Percentiles rank a stretch among this genome's conserved stretches.
phyloP scores from a whole-genome alignment of 2,888 invertebrate species.

The Sphinx pinastri region DNA sequence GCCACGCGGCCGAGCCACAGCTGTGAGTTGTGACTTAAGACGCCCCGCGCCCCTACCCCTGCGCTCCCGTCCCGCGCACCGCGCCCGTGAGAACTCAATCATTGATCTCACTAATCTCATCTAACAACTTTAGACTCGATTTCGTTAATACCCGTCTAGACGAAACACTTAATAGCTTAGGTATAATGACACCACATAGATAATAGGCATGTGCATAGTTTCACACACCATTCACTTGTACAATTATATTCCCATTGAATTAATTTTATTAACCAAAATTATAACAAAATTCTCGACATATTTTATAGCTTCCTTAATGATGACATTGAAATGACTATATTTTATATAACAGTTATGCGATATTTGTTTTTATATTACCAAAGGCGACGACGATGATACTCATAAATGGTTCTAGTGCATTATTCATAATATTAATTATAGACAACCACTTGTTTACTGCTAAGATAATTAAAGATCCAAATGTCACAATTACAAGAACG shows the following conservation, averaged over 20 bases:
- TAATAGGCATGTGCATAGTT: background rate
- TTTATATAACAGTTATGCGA: background rate
- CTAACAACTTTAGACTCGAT: slow-evolving; percentile 49
- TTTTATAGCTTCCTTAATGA: slow-evolving; percentile 13
- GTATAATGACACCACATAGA: slow-evolving; percentile 16
- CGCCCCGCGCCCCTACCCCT: slow-evolving; percentile 18
- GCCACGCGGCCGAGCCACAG: background rate
- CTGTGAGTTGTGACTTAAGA: slow-evolving; percentile 40
- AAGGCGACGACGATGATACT: background rate
- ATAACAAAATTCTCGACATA: background rate
- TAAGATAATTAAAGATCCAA: slow-evolving; percentile 19
- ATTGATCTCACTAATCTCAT: slow-evolving; percentile 77
- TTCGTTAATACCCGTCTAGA: slow-evolving; percentile 62
- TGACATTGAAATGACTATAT: slow-evolving; percentile 7
- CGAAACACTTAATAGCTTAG: slow-evolving; percentile 40
- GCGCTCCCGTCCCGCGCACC: background rate
- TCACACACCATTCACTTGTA: slow-evolving; percentile 19
- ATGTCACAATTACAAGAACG: slow-evolving; percentile 19
- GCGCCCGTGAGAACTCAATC: slow-evolving; percentile 74
- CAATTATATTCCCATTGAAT: slow-evolving; percentile 9
- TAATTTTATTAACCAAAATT: slow-evolving; percentile 13
- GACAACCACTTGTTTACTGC: slow-evolving; percentile 8
- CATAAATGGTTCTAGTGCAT: slow-evolving; percentile 11
- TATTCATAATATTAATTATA: slow-evolving; percentile 1
- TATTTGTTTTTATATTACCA: background rate